Evolutionary conservation across 2,113 vertebrate genomes (phyloP).

Genomic region (Amphilophus citrinellus): DNA sequence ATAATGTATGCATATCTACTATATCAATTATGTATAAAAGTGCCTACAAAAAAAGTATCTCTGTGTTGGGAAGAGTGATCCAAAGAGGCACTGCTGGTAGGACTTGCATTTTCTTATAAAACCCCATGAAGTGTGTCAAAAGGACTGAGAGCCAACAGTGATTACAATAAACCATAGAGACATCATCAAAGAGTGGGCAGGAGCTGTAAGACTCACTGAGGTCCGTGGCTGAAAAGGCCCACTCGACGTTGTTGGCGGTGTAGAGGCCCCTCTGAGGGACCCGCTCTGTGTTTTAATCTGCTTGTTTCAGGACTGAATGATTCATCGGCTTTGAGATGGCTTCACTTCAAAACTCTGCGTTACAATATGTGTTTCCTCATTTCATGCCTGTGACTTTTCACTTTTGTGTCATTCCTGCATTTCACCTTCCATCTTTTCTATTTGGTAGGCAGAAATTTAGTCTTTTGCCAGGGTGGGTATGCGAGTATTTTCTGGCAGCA

Average conservation of each 20-base stretch:
- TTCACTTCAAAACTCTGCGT: constrained; percentile 36
- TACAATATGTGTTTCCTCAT: constrained; percentile 40
- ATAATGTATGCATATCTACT: not conserved
- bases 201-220: constrained; percentile 54
- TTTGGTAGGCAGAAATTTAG: not conserved
- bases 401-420: constrained; percentile 8
- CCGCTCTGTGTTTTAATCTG: constrained; percentile 61
- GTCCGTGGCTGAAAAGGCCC: constrained; percentile 65
- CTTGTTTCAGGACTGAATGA: constrained; percentile 64
- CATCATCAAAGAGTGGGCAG: constrained; percentile 68
- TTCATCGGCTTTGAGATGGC: constrained; percentile 59
- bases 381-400: constrained; percentile 55
- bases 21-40: not conserved
- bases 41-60: not conserved
- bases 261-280: constrained; percentile 57
- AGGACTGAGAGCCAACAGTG: constrained; percentile 54
- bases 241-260: constrained; percentile 61
- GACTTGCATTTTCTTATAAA: constrained; percentile 32
- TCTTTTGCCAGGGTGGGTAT: not conserved
- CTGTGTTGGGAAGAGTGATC: constrained; percentile 28
- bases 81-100: constrained; percentile 32
- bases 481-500: constrained; percentile 19
- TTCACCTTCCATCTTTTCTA: constrained; percentile 10
- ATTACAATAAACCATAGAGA: constrained; percentile 67
- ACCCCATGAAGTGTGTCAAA: constrained; percentile 62